phyloP scores from a whole-genome alignment of 1,140 invertebrate species.

The Coelopa frigida region DNA sequence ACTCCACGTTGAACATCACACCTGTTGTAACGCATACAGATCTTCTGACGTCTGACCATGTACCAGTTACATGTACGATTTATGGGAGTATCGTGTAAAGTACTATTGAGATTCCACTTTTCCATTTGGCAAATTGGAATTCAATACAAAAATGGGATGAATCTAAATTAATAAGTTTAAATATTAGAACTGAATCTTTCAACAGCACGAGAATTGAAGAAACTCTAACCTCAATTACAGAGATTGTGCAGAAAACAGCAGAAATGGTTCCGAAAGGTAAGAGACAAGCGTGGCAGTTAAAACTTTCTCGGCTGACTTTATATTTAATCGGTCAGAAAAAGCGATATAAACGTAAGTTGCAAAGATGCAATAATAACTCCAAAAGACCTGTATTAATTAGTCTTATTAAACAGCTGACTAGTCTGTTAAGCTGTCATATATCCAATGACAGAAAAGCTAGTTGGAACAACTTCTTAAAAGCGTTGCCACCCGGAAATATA shows the following conservation, averaged over 20 bases:
- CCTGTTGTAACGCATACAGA: neutral
- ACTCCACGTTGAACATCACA: neutral
- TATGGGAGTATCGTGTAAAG: neutral
- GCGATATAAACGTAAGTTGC: constrained; percentile 1
- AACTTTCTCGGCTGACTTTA: neutral
- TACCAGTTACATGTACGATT: too few relatives aligned
- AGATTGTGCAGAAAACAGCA: neutral
- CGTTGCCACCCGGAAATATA: neutral
- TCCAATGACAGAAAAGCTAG: neutral
- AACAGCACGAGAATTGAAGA: too few relatives aligned
- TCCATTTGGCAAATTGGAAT: neutral
- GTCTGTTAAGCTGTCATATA: neutral
- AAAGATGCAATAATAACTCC: neutral
- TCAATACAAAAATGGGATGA: neutral
- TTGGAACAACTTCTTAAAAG: neutral
- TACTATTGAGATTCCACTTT: neutral
- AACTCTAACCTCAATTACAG: neutral
- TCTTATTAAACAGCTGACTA: too few relatives aligned
- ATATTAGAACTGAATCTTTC: neutral
- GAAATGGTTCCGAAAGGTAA: neutral
- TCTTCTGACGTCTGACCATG: too few relatives aligned
- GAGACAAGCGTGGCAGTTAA: neutral
- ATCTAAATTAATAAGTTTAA: neutral
- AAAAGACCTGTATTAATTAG: neutral
- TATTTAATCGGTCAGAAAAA: neutral